phyloP scores from a whole-genome alignment of 2,113 vertebrate species.

The Thalassarche chlororhynchos region DNA sequence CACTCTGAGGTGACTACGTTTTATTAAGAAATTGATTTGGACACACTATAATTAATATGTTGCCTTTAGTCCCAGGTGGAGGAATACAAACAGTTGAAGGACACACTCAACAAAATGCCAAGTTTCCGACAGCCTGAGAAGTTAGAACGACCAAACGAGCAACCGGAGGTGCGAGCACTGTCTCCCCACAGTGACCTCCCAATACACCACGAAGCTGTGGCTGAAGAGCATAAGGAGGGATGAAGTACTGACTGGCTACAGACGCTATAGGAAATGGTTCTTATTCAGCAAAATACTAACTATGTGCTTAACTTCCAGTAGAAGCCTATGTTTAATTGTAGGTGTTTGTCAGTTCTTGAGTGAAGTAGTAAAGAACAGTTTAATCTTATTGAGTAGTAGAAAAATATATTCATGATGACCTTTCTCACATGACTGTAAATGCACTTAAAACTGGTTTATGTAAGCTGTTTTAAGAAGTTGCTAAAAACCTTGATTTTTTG shows the following conservation, averaged over 20 bases:
- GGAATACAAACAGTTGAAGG: conserved; percentile 90
- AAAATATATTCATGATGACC: rapidly evolving
- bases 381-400: not conserved
- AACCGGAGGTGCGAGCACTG: not conserved
- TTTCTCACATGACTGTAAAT: not conserved
- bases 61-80: conserved; percentile 87
- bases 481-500: not conserved
- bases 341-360: not conserved
- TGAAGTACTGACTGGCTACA: not conserved
- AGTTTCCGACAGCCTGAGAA: conserved; percentile 71
- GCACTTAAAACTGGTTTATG: not conserved
- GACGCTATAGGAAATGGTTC: rapidly evolving
- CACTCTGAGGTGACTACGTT: not conserved
- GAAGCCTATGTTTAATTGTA: not conserved
- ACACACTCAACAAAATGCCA: conserved; percentile 82
- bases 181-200: not conserved
- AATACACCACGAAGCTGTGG: not conserved
- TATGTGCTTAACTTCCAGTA: rapidly evolving
- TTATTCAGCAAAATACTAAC: not conserved
- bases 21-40: not conserved
- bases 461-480: not conserved
- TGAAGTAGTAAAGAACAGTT: not conserved
- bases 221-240: conserved; percentile 54
- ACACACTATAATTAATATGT: not conserved
- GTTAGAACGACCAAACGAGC: not conserved